phyloP scores from a whole-genome alignment of 1,140 invertebrate genomes.

The Eupeodes corollae region DNA sequence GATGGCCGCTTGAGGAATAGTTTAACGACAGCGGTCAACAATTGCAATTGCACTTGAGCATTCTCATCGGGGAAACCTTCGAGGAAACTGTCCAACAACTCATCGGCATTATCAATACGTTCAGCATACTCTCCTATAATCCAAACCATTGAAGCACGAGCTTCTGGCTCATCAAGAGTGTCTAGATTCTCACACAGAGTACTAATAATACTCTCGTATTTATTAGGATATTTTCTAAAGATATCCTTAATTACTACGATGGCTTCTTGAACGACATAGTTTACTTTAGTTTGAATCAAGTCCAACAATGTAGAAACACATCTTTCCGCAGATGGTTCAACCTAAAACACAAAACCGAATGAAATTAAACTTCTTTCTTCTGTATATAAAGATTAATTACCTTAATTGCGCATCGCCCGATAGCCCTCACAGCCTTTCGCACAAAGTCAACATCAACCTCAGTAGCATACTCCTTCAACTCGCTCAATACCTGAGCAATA shows the following conservation, averaged over 20 bases:
- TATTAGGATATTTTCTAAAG: constrained; percentile 99
- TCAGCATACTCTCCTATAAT: constrained; percentile 99
- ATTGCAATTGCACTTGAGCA: constrained; percentile 93
- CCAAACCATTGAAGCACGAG: constrained; percentile 99
- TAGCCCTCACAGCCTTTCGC: constrained; percentile 93
- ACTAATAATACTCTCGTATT: constrained; percentile 99
- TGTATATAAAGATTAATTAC: constrained; percentile 32
- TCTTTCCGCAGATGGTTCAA: constrained; percentile 94
- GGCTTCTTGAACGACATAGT: constrained; percentile 99
- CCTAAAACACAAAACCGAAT: constrained; percentile 19
- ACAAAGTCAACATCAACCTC: constrained; percentile 99
- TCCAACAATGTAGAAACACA: constrained; percentile 98
- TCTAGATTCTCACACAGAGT: constrained; percentile 98
- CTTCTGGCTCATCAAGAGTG: constrained; percentile 97
- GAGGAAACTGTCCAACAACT: constrained; percentile 93
- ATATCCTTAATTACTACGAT: constrained; percentile 99
- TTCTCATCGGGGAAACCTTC: constrained; percentile 99
- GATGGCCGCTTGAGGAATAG: constrained; percentile 95
- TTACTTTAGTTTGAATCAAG: constrained; percentile 98
- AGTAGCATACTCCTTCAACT: constrained; percentile 98
- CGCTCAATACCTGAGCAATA: constrained; percentile 96
- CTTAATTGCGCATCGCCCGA: constrained; percentile 98
- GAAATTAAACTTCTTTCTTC: background rate
- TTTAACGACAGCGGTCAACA: constrained; percentile 97
- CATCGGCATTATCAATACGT: constrained; percentile 98